Base-by-base conservation (phyloP, 1,140 invertebrate genomes). In the Zaprionus lachaisei region DNA sequence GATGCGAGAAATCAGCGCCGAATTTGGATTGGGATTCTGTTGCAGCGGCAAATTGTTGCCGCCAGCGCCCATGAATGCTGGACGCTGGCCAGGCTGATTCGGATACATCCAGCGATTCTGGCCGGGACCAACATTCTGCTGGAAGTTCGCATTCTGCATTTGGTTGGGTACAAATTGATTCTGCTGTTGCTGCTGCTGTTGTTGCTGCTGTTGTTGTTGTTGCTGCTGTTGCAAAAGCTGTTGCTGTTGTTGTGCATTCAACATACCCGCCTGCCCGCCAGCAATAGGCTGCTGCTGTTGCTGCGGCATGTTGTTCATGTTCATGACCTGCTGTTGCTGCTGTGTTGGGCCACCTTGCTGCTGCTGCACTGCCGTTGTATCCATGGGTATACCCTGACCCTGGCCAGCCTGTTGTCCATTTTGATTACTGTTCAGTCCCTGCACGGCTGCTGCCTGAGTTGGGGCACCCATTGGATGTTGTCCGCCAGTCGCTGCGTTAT, bases 1-100 rank as follows among this genome's bases (percentile, higher is more conserved):
- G 1, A 96, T 93, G 70, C 96, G 96, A 1, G 96, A 95, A 72
- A 96, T 95, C 0, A 96, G 86, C 5, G 95, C 95, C 72, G 95
- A 95, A 31, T 92, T 92, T 12, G 77, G 71, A 66, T 93, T 93
- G 63, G 93, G 93, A 38, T 83, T 87, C 66, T 91, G 93, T 65
- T 85, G 38, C 58, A 83, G 56, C 37, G 85, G 68, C 70, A 78
- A 72, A 17, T 80, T 85, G 26, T 78, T 81, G 47, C 79, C 87
- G 1, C 75, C 77, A 28, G 66, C 56, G 4, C 47, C 47, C 90
- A 92, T 89, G 34, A 91, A 92, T 6, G 79, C 75, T 2, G 91
- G 87, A 17, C 91, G 83, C 12, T 92, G 91, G 1, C 81, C 83
- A 9, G 77, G 77, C 47, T 91, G 87, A 63, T 92, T 92, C 1